Base-by-base conservation (phyloP, 2,888 invertebrate species). In the Pristionchus entomophagus region DNA sequence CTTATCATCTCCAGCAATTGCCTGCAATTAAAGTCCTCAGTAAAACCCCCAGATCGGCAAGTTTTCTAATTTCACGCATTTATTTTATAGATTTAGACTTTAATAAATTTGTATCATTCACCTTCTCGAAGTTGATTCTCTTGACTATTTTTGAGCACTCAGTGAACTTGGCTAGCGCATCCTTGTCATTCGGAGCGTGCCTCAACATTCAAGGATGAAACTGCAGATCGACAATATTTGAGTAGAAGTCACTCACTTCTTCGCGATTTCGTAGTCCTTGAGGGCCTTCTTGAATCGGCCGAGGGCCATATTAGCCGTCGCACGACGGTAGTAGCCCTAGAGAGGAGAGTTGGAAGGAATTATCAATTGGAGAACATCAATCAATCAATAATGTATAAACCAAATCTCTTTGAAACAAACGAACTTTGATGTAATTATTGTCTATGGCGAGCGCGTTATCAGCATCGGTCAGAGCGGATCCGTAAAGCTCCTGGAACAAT, bases 81-180 rank as follows among this genome's bases (percentile, higher is more conserved):
- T n/a, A n/a, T n/a, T n/a, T n/a, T n/a, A n/a, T n/a, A n/a, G n/a
- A n/a, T n/a, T n/a, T n/a, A n/a, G n/a, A n/a, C n/a, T n/a, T n/a
- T n/a, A n/a, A n/a, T n/a, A 77, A 77, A 77, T n/a, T n/a, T 4
- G 17, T n/a, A 22, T 29, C 6, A 80, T 35, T 38, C n/a, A 83
- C 83, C 94, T 97, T 97, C 94, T 98, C 97, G 94, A 99, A 99
- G 14, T 98, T 97, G 91, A 97, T 95, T 95, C 96, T 96, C 94
- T 96, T 97, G 14, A 98, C 96, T 93, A 99, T 97, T 95, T 99
- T 99, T 94, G 96, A 96, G 94, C 99, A 99, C 95, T 99, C 98
- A 82, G 95, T 96, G 94, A 95, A 97, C 94, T 99, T 99, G 89
- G 96, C 94, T 94, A 96, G 96, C 2, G 98, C 98, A 95, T 98